Evolutionary conservation across 2,888 invertebrate genomes (phyloP), one percentile per base, ranked within the genome.

Genomic region (Tuta absoluta): DNA sequence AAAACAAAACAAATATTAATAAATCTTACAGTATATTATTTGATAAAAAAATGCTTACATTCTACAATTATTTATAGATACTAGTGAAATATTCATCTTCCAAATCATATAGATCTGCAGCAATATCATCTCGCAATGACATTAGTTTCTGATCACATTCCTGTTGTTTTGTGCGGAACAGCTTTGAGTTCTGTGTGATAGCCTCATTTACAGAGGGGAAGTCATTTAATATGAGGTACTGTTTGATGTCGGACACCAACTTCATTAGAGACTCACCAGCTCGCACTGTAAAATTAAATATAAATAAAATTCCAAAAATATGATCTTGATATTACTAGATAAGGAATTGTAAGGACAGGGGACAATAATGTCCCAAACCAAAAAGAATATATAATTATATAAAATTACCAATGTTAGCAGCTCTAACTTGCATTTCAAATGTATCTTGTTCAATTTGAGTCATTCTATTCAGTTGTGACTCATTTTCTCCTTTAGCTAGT

Each of bases 171-270:
- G 96, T 95, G 65, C 97, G 94, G 80, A 97, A 98, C 12, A 98
- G 86, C 81, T 97, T 96, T 0, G 97, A 97, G 81, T 98, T 98
- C 73, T 96, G 96, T n/a, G 96, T 95, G 69, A 99, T 99, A 0
- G 98, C 97, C 80, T 99, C 98, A 84, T 99, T 99, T 0, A 99
- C 98, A 0, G 98, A 98, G 56, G 98, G 98, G 82, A 99, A 99
- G 87, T 99, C 99, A 85, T 99, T 99, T 21, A 99, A 93, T 76
- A 99, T 98, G 56, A 99, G 92, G 85, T 99, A 99, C 81, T 99
- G 99, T 80, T 99, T 99, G 68, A 99, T 97, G 82, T 99, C 99
- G 0, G 98, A 98, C 0, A 99, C 98, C 33, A 99, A 92, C 85
- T 99, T 99, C 96, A 98, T 97, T 24, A 99, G 86, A 0, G 98